Evolutionary conservation across 2,888 invertebrate genomes (phyloP), one percentile per base, ranked within the genome.

Genomic region (Camptogramma bilineatum): DNA sequence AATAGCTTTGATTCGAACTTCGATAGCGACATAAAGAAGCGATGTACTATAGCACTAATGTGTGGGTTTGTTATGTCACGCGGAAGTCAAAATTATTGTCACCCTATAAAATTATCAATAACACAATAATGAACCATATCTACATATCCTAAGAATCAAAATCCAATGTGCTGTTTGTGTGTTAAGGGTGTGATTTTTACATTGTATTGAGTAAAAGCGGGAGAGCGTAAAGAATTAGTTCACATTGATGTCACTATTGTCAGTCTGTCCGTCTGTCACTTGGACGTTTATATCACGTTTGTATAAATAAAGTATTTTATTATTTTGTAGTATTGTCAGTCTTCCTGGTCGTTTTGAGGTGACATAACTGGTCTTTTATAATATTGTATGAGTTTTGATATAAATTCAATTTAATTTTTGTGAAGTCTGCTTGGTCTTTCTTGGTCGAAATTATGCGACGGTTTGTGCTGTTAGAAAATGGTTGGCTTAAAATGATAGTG

Each of bases 161-260:
- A 57, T 76, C 1, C 13, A 1, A 17, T 66, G 52, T 10, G 4
- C 0, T 8, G 2, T 58, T 56, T 55, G 24, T 47, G 44, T 55
- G 55, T 31, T 63, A 70, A 71, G 69, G 66, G 73, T 74, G 55
- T 60, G 73, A 75, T 75, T 78, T 75, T 72, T 73, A 71, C 65
- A 78, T 78, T 73, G 77, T 73, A 80, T 82, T 81, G 84, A 84
- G 87, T 84, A 78, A 85, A 85, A 80, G 87, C 86, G 86, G 81
- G 82, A 85, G 75, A 86, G 87, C 91, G 90, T 89, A 89, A 88
- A 90, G 84, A 93, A 92, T 93, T 91, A 92, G 90, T 80, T 81
- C 79, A 82, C 88, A 90, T 90, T 92, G 87, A 91, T 85, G 84
- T 82, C 82, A 73, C 67, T 70, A 74, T 82, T 86, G 86, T 86